Conservation (phyloP, 1,140 invertebrate species). For the Eueides isabella region DNA sequence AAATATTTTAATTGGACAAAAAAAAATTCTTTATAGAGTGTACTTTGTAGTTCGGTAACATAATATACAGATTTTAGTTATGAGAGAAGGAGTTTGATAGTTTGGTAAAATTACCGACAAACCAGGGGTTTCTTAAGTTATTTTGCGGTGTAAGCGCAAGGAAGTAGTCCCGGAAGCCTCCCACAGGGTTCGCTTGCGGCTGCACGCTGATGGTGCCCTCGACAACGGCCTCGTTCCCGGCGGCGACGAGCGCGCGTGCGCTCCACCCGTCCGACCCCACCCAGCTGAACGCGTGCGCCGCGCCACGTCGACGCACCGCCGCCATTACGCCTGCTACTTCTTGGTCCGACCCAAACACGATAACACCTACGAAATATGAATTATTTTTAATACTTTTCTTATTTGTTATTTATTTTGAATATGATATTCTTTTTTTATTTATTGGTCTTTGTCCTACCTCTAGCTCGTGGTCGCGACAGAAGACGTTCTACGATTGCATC, state of each 20-base stretch:
- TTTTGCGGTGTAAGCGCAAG: constrained; percentile 92
- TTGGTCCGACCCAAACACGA: constrained; percentile 97
- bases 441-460: constrained; percentile 84
- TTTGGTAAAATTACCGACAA: constrained; percentile 86
- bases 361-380: constrained; percentile 88
- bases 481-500: constrained; percentile 93
- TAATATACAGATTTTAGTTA: not conserved
- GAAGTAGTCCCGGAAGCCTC: constrained; percentile 95
- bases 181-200: constrained; percentile 93
- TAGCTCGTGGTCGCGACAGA: constrained; percentile 90
- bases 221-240: constrained; percentile 93
- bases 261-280: constrained; percentile 97
- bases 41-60: too few species aligned
- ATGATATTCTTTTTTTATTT: not conserved
- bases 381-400: not conserved
- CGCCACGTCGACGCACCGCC: constrained; percentile 92
- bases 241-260: constrained; percentile 91
- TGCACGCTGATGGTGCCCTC: constrained; percentile 95
- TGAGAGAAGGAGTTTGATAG: not conserved
- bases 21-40: too few species aligned
- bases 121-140: constrained; percentile 96
- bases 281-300: constrained; percentile 95
- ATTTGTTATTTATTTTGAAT: not conserved
- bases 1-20: too few species aligned
- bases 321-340: constrained; percentile 97